phyloP scores from a whole-genome alignment of 37 sponge, comb jelly and placozoan species.

The Eunapius fragilis region DNA sequence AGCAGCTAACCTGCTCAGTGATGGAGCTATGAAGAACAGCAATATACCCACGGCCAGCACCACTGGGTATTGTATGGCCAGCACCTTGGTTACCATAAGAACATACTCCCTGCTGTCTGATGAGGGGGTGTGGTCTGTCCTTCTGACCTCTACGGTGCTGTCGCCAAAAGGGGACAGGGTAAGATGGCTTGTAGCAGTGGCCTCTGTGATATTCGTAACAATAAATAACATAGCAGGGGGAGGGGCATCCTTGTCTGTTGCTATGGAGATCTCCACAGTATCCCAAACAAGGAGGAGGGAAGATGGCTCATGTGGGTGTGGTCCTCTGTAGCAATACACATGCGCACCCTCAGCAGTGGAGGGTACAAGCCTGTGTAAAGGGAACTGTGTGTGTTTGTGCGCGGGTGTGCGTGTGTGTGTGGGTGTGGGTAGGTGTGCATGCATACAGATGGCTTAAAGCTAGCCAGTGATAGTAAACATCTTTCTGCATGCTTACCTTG shows the following conservation, averaged over 20 bases:
- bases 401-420: neutral
- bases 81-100: neutral
- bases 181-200: neutral
- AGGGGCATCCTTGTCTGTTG: neutral
- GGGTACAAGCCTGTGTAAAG: neutral
- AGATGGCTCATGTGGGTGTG: neutral
- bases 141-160: constrained; percentile 20
- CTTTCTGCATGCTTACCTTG: neutral
- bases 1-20: constrained; percentile 39
- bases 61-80: neutral
- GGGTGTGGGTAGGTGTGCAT: too few species aligned
- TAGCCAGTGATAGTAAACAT: too few species aligned
- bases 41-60: constrained; percentile 41
- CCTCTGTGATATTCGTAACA: constrained; percentile 18
- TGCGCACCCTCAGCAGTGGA: neutral
- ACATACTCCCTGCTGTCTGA: neutral
- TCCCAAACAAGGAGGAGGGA: constrained; percentile 14
- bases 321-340: constrained; percentile 40
- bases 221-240: neutral
- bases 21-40: constrained; percentile 60
- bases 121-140: neutral
- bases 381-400: neutral
- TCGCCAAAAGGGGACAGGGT: constrained; percentile 20
- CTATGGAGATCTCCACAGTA: neutral
- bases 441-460: too few species aligned